A percentile compares a stretch with the other conserved stretches of the same genome.
phyloP scores from a whole-genome alignment of 2,797 vertebrate genomes.

The Oophaga sylvatica region DNA sequence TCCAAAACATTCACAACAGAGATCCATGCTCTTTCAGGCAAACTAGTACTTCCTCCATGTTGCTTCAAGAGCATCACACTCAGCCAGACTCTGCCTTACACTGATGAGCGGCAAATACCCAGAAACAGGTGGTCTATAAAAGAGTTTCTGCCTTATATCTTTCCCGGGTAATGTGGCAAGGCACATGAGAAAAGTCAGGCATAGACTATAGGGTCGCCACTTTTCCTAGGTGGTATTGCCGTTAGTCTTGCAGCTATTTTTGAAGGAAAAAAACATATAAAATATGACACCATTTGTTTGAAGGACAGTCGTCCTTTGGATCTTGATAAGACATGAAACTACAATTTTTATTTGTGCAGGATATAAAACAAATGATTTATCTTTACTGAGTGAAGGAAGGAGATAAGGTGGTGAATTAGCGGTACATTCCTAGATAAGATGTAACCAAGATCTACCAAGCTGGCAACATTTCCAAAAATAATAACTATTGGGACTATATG shows the following conservation, averaged over 20 bases:
- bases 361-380: conserved; percentile 50
- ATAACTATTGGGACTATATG: not conserved
- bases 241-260: not conserved
- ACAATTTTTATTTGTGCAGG: conserved; percentile 50
- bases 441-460: conserved; percentile 29
- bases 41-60: too few relatives aligned
- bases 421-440: conserved; percentile 39
- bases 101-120: too few relatives aligned
- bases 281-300: not conserved
- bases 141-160: too few relatives aligned
- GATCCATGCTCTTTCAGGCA: too few relatives aligned
- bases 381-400: conserved; percentile 44
- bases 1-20: too few relatives aligned
- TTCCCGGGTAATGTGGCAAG: too few relatives aligned
- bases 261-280: not conserved
- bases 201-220: not conserved
- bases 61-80: too few relatives aligned
- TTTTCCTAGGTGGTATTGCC: not conserved
- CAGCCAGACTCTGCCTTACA: too few relatives aligned
- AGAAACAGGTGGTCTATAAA: too few relatives aligned
- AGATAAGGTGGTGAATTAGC: conserved; percentile 50
- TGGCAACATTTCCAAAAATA: conserved; percentile 12
- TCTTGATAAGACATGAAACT: conserved; percentile 38
- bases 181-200: too few relatives aligned
- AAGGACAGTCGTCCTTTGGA: conserved; percentile 47